Conservation (phyloP, 1,140 invertebrate genomes). For the Bacillus rossius region DNA sequence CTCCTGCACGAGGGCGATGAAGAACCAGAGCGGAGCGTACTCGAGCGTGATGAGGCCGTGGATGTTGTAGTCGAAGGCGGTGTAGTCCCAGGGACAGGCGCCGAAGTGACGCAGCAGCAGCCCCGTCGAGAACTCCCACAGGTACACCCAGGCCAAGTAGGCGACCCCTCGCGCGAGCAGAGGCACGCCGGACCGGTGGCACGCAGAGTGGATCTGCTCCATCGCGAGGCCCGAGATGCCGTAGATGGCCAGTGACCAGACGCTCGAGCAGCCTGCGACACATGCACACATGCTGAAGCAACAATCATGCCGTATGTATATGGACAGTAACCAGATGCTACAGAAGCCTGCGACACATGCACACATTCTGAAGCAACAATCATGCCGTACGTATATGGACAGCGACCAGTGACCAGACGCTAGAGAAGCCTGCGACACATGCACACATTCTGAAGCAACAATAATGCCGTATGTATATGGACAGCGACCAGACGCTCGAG, state of each 20-base stretch:
- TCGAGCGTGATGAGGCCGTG: slow-evolving; percentile 48
- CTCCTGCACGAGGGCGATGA: slow-evolving; percentile 39
- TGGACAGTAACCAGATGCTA: no score
- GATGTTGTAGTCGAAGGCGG: slow-evolving; percentile 44
- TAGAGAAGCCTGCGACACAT: no score
- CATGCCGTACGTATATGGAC: no score
- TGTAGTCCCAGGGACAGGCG: slow-evolving; percentile 52
- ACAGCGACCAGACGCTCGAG: no score
- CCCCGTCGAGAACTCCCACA: slow-evolving; percentile 48
- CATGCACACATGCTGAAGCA: background rate
- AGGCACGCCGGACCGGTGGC: slow-evolving; percentile 34
- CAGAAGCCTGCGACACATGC: no score
- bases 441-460: no score
- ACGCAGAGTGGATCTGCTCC: slow-evolving; percentile 40
- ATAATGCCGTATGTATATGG: no score
- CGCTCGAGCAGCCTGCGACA: slow-evolving; percentile 39
- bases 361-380: no score
- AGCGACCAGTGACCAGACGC: no score
- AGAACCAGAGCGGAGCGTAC: slow-evolving; percentile 48
- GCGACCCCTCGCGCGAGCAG: slow-evolving; percentile 39
- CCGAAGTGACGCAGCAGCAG: slow-evolving; percentile 43
- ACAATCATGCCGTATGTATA: no score
- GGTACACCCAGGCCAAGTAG: slow-evolving; percentile 46
- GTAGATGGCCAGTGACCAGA: slow-evolving; percentile 49
- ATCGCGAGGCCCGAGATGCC: slow-evolving; percentile 41